Base-by-base conservation (phyloP, 2,888 invertebrate species). In the Congeria kusceri region DNA sequence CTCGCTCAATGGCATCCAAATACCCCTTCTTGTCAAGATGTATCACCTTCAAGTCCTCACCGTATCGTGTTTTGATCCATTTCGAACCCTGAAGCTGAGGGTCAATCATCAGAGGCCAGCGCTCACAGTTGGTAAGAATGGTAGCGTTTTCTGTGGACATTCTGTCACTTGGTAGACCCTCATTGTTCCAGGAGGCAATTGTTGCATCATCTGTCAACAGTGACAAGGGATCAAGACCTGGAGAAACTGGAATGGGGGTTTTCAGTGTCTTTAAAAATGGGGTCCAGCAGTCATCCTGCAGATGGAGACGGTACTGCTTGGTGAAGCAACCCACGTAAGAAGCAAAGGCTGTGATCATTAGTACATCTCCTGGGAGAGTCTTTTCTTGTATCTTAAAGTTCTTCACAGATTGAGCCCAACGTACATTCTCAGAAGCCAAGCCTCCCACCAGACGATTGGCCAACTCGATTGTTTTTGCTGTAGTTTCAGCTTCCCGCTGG, bases 121-220 rank as follows among this genome's bases (percentile, higher is more conserved):
- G 95, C 93, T 98, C 98, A 7, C 98, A 98, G 92, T 96, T 98
- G 0, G 97, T 96, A 56, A 99, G 94, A 91, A 99, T 98, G 0
- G 98, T 98, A 3, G 98, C 98, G 93, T 99, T 99, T 94, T 99
- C 98, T 57, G 98, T 98, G 23, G 98, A 98, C 98, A 99, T 98
- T 83, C 98, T 95, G 93, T 99, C 99, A 76, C 97, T 97, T 1
- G 99, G 99, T 61, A 99, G 93, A 1, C 98, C 98, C 94, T 98
- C 98, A 93, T 99, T 99, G 91, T 98, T 98, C 99, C 99, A 99
- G 90, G 96, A 95, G 0, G 98, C 99, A 84, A 99, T 96, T 86
- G 96, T 96, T 0, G 98, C 98, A 92, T 98, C 98, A 93, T 99
- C 98, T 1, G 98, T 98, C 70, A 99, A 93, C 92, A 98, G 95